These are phyloP conservation scores for Trisateles emortualis DNA, from an alignment of 2,888 invertebrate species.

Conservation along the genomic window DNA sequence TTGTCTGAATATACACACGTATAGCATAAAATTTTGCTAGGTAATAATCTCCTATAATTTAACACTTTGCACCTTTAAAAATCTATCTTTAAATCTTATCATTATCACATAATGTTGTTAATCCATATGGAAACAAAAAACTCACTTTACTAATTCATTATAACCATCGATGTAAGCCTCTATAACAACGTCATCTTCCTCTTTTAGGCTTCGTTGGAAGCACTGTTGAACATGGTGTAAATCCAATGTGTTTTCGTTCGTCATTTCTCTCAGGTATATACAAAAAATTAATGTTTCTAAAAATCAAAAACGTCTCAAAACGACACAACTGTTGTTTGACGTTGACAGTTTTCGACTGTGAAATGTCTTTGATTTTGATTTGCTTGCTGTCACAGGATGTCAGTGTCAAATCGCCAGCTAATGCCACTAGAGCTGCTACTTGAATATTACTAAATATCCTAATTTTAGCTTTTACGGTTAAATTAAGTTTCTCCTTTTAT, in stretches of 20 bases:
- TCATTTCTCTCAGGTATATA: slow-evolving; percentile 68
- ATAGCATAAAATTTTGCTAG: not conserved
- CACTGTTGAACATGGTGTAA: slow-evolving; percentile 85
- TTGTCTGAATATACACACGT: not conserved
- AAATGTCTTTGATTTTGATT: not conserved
- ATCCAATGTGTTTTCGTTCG: slow-evolving; percentile 76
- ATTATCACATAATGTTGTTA: slow-evolving; percentile 17
- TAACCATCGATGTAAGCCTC: slow-evolving; percentile 92
- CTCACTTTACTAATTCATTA: slow-evolving; percentile 94
- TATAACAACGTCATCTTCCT: slow-evolving; percentile 91
- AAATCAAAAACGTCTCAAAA: slow-evolving; percentile 5
- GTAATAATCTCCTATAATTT: not conserved
- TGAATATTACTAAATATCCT: too few relatives aligned
- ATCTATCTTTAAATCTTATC: slow-evolving; percentile 30
- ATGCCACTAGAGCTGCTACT: not conserved
- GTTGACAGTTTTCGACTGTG: slow-evolving; percentile 5
- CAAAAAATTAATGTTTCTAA: slow-evolving; percentile 7
- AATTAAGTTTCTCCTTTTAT: too few relatives aligned
- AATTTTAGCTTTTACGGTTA: too few relatives aligned
- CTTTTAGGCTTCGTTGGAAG: slow-evolving; percentile 89
- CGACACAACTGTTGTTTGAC: slow-evolving; percentile 13
- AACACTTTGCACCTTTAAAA: slow-evolving; percentile 6
- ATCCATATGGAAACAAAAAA: slow-evolving; percentile 62
- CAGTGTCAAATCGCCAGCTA: not conserved
- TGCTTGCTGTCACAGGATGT: not conserved